Percentiles rank a stretch among this genome's conserved stretches.
Evolutionary conservation across 1,140 invertebrate genomes (phyloP).

Genomic region (Plectrocnemia conspersa): DNA sequence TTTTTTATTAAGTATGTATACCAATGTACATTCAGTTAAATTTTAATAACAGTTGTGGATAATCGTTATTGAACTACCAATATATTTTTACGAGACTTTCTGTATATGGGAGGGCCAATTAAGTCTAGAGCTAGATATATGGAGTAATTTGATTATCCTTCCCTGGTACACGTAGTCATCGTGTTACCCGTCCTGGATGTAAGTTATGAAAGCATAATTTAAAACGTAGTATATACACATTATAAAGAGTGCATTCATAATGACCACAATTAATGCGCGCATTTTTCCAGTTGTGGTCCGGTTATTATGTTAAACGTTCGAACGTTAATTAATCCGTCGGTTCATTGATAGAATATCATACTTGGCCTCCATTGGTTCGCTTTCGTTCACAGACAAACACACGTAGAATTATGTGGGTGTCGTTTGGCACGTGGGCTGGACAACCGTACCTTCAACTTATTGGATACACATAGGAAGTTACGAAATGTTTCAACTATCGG

Average conservation of each 20-base stretch:
- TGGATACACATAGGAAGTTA: conserved; percentile 33
- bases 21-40: too few relatives aligned
- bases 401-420: too few relatives aligned
- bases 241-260: too few relatives aligned
- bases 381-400: too few relatives aligned
- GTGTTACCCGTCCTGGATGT: too few relatives aligned
- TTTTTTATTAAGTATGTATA: too few relatives aligned
- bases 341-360: conserved; percentile 1
- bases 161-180: background rate
- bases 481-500: conserved; percentile 32
- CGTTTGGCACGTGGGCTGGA: conserved; percentile 27
- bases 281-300: background rate
- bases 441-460: conserved; percentile 32
- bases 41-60: too few relatives aligned
- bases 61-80: too few relatives aligned
- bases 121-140: background rate
- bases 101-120: background rate
- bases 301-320: conserved; percentile 3
- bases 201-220: background rate
- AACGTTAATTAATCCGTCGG: background rate
- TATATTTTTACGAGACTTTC: too few relatives aligned
- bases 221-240: too few relatives aligned
- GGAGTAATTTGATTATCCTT: background rate
- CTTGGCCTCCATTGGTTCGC: too few relatives aligned
- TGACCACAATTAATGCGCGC: background rate